Conservation (phyloP, 2,888 invertebrate species). For the Chrysolina haemoptera region DNA sequence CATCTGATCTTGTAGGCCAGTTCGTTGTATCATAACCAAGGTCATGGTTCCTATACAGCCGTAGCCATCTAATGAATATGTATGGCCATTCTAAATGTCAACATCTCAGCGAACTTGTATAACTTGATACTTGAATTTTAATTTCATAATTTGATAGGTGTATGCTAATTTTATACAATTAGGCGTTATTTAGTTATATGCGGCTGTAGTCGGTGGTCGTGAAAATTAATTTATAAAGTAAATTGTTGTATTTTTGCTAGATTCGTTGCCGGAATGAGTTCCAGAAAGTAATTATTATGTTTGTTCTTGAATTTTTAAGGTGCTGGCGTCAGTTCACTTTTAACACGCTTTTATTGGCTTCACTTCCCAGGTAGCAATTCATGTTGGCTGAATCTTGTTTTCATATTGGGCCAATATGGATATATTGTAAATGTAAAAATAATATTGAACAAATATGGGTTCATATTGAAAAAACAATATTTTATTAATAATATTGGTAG, state of each 20-base stretch:
- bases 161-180: conserved; percentile 42
- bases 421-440: too few species aligned
- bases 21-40: conserved; percentile 40
- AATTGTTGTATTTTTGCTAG: not conserved
- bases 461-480: too few species aligned
- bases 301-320: not conserved
- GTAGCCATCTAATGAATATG: conserved; percentile 35
- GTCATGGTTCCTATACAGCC: conserved; percentile 42
- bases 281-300: conserved; percentile 5
- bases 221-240: conserved; percentile 16
- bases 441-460: too few species aligned
- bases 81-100: conserved; percentile 41
- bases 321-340: not conserved
- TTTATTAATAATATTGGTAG: too few species aligned
- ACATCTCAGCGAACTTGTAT: conserved; percentile 41
- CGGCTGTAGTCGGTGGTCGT: conserved; percentile 9
- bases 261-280: not conserved
- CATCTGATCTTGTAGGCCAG: conserved; percentile 32
- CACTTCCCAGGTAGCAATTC: too few species aligned
- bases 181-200: conserved; percentile 38
- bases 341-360: too few species aligned
- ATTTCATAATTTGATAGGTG: conserved; percentile 36
- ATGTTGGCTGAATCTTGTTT: too few species aligned
- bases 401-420: too few species aligned
- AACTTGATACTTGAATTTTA: conserved; percentile 43